These are phyloP conservation scores for Erpornis zantholeuca DNA, from an alignment of 2,113 vertebrate genomes.

Conservation along the genomic window DNA sequence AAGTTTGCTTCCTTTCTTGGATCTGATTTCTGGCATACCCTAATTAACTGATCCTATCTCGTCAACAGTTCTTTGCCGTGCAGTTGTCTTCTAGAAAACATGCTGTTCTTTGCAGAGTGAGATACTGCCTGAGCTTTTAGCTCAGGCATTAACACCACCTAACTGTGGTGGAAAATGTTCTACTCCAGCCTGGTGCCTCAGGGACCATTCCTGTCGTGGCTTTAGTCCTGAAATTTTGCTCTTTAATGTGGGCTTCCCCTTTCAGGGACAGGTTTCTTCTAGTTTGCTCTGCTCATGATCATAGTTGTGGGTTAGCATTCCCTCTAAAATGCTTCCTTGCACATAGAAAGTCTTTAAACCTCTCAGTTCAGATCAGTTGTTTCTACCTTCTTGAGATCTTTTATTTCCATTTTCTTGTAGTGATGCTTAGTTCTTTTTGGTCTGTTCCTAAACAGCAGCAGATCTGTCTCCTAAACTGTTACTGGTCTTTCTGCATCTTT, in stretches of 20 bases:
- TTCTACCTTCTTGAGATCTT: background rate
- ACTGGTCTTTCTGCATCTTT: background rate
- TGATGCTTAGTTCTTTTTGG: background rate
- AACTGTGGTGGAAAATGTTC: background rate
- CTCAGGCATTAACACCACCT: background rate
- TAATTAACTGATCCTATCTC: conserved; percentile 5
- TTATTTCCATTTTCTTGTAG: background rate
- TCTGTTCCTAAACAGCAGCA: background rate
- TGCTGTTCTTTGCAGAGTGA: background rate
- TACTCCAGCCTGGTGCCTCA: background rate
- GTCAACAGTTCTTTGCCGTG: background rate
- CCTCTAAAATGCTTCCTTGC: background rate
- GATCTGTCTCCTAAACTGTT: background rate
- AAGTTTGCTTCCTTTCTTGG: background rate
- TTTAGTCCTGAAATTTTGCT: background rate
- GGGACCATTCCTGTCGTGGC: background rate
- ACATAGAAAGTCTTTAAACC: background rate
- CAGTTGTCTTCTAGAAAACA: background rate
- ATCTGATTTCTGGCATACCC: background rate
- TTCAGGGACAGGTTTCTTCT: background rate
- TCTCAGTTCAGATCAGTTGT: background rate
- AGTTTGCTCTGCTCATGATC: background rate
- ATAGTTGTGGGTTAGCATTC: background rate
- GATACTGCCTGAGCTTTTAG: background rate
- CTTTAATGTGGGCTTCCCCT: background rate